Evolutionary conservation across 1,140 invertebrate species (phyloP), one percentile per base, ranked within the genome.

Genomic region (Drosophila murphyi): DNA sequence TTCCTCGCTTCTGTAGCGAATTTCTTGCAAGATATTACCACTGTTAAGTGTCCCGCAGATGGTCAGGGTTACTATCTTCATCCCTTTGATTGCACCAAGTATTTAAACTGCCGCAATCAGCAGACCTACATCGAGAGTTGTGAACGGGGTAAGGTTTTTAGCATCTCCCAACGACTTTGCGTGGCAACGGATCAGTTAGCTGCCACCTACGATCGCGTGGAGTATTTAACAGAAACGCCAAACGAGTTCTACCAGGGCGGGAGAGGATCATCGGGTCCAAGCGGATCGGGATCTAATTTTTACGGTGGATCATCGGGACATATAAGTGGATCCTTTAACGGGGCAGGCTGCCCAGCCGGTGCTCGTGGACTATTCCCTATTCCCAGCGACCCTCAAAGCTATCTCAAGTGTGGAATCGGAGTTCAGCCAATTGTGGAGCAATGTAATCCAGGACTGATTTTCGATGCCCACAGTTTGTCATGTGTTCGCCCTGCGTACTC

Each of bases 391-490:
- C 95, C 95, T 68, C 91, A 90, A 4, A 95, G 95, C 78, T 96
- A 95, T 82, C 75, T 96, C 4, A 94, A 94, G 45, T 96, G 96
- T 82, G 92, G 92, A 0, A 67, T 78, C 4, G 93, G 94, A 63
- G 95, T 95, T 1, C 80, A 83, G 41, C 93, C 94, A 2, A 93
- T 93, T 63, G 91, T 95, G 29, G 94, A 95, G 92, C 90, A 93
- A 20, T 96, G 96, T 91, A 94, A 93, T 8, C 93, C 94, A 4
- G 95, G 94, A 31, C 95, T 95, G 20, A 91, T 94, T 3, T 96
- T 96, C 79, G 94, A 96, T 93, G 93, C 94, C 3, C 64, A 80
- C 4, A 90, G 92, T 0, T 92, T 92, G 31, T 87, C 93, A 39
- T 96, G 96, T 88, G 95, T 95, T 89, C 2, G n/a, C 2, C 28